These are phyloP conservation scores for Acanthopagrus latus DNA, from an alignment of 2,797 vertebrate genomes.

Conservation along the genomic window DNA sequence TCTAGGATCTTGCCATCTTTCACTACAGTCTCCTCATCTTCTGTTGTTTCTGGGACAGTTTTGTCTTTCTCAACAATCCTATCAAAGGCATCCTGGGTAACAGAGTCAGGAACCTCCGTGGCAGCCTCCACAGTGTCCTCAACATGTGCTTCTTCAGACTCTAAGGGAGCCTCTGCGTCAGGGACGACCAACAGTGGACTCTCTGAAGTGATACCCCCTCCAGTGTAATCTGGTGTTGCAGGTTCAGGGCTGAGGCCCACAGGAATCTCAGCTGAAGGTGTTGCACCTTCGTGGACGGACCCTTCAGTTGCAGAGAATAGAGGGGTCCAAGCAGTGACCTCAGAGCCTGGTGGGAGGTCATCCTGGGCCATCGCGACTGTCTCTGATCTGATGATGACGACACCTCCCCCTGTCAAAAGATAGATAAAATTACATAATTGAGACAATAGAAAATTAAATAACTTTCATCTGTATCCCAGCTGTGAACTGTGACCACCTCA, in stretches of 20 bases:
- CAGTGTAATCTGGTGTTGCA: slow-evolving; percentile 1
- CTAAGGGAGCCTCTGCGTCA: background rate
- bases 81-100: slow-evolving; percentile 23
- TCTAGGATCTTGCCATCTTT: background rate
- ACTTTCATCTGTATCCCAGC: background rate
- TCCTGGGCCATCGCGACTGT: slow-evolving; percentile 28
- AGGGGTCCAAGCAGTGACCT: slow-evolving; percentile 25
- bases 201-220: background rate
- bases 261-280: background rate
- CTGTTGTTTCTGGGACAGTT: background rate
- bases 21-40: background rate
- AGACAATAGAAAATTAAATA: background rate
- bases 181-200: background rate
- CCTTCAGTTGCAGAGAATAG: background rate
- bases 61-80: slow-evolving; percentile 4
- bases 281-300: background rate
- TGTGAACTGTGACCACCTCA: background rate
- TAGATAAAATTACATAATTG: background rate
- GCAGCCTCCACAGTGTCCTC: slow-evolving; percentile 19
- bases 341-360: slow-evolving; percentile 1
- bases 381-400: slow-evolving; percentile 64
- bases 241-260: slow-evolving; percentile 27
- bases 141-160: slow-evolving; percentile 12
- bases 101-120: background rate
- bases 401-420: slow-evolving; percentile 69